Evolutionary conservation across 2,888 invertebrate species (phyloP).

Genomic region (Trypoxylon attenuatum): DNA sequence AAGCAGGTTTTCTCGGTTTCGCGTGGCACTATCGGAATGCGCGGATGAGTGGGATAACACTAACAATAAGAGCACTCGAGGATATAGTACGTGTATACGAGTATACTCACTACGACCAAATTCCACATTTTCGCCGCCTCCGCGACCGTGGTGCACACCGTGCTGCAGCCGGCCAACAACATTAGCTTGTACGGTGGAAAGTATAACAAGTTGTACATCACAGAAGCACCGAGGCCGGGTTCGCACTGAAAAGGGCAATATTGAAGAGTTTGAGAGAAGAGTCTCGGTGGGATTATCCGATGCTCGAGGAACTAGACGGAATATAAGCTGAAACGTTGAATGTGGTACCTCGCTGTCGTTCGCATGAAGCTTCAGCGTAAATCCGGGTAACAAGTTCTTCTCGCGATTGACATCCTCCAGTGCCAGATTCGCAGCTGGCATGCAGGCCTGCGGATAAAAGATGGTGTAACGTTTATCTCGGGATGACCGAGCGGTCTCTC

Average conservation of each 20-base stretch:
- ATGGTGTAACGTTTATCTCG: not conserved
- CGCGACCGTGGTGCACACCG: slow-evolving; percentile 98
- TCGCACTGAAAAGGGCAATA: slow-evolving; percentile 88
- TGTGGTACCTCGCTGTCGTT: slow-evolving; percentile 98
- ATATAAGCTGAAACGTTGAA: no score
- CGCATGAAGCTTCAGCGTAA: slow-evolving; percentile 92
- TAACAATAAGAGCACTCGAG: no score
- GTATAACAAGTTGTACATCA: slow-evolving; percentile 98
- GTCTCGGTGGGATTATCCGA: no score
- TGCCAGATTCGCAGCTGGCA: slow-evolving; percentile 97
- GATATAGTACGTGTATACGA: not conserved
- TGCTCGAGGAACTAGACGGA: no score
- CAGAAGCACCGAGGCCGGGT: slow-evolving; percentile 97
- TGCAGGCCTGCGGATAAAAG: slow-evolving; percentile 84
- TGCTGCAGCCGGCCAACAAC: slow-evolving; percentile 97
- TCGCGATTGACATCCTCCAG: slow-evolving; percentile 95
- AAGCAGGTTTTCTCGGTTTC: not conserved
- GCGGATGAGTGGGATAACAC: no score
- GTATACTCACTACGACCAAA: slow-evolving; percentile 92
- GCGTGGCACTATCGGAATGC: no score
- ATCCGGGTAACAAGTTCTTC: slow-evolving; percentile 92
- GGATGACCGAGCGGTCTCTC: not conserved
- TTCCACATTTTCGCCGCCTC: slow-evolving; percentile 99
- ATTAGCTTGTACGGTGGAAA: slow-evolving; percentile 95
- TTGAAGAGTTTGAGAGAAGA: not conserved